Evolutionary conservation across 1,140 invertebrate genomes (phyloP).

Genomic region (Potamilus streckersoni): DNA sequence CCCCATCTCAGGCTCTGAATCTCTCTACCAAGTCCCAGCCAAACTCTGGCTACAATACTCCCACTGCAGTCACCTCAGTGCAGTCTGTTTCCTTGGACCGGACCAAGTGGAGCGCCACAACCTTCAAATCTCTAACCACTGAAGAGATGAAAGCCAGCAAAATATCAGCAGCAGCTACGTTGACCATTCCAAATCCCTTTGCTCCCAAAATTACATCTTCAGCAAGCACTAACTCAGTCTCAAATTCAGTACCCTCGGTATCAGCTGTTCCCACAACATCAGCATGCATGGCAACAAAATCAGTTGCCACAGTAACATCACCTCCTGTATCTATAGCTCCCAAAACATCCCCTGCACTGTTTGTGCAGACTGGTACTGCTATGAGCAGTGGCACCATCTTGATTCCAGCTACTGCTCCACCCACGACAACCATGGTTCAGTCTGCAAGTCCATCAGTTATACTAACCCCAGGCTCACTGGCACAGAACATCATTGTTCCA

Average conservation of each 20-base stretch:
- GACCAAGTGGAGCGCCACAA: no score
- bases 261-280: constrained; percentile 7
- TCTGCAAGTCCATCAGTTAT: background rate
- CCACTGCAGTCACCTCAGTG: no score
- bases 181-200: constrained; percentile 23
- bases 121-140: no score
- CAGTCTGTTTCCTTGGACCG: no score
- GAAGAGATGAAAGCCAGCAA: no score
- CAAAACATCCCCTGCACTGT: background rate
- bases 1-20: background rate
- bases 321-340: background rate
- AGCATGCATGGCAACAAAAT: background rate
- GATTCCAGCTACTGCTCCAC: no score
- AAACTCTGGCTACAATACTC: background rate
- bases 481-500: constrained; percentile 13
- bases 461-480: background rate
- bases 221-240: background rate
- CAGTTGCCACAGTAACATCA: constrained; percentile 2
- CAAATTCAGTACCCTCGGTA: background rate
- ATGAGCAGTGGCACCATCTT: constrained; percentile 3
- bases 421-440: background rate
- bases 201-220: background rate
- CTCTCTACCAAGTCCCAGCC: background rate
- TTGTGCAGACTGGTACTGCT: background rate
- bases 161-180: constrained; percentile 4